Base-by-base conservation (phyloP, 2,113 vertebrate genomes). In the Scopus umbretta region DNA sequence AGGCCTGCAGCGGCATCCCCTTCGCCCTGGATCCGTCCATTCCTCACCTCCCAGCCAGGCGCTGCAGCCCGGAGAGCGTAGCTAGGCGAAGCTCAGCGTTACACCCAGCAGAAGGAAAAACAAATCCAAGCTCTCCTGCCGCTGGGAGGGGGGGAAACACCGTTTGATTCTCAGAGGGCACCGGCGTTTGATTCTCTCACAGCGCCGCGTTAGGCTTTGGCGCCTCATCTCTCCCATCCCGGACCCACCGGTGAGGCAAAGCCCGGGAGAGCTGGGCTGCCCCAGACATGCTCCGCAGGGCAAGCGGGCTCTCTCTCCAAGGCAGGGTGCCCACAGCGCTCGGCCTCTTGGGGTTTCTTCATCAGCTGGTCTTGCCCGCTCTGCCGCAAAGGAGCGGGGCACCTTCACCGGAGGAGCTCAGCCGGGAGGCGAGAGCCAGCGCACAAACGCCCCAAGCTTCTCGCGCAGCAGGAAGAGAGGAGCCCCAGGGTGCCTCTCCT, bases 251-350 rank as follows among this genome's bases (percentile, higher is more conserved):
- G 30, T 3, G 13, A 16, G 42, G 56, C 50, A 6, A 32, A 36
- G 50, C 43, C 43, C 0, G 0, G 22, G 9, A 11, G 19, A 3
- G 7, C 4, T 6, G 1, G 21, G 59, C 42, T 55, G 45, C 26
- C 7, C 7, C 36, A 0, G 11, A 4, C 0, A 0, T 0, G 3
- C 10, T 5, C 26, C 55, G 9, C 68, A 15, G 10, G 10, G 40
- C 23, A 4, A 1, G 1, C 10, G 1, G 14, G 6, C 11, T 16
- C 16, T 4, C 26, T 32, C 26, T 32, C 13, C 10, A 5, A 8
- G 0, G 0, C 1, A 6, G 10, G 45, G 42, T 34, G 3, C 42
- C 15, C 52, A 0, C 11, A 20, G 21, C 7, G 16, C 16, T 14
- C 1, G 5, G 45, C 18, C 36, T 2, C 4, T n/a, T 11, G 1